Evolutionary conservation across 2,888 invertebrate genomes (phyloP), one percentile per base, ranked within the genome.

Genomic region (Omphaloscelis lunosa): DNA sequence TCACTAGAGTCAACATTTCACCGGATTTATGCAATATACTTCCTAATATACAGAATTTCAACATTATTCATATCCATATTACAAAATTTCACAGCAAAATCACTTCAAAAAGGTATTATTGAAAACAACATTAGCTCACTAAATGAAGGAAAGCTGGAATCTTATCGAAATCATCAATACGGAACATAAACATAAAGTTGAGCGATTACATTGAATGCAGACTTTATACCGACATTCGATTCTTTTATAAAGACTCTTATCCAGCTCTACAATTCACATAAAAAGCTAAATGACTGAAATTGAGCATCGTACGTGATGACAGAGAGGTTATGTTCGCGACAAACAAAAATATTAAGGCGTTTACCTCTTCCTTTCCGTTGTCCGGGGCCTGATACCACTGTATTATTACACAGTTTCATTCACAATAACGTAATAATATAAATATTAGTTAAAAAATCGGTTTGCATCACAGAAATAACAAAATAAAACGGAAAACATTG

Each of bases 401-500:
- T 93, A 93, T 92, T 91, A 92, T 91, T 91, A 90, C 96, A 97
- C 97, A 93, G 93, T 93, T 94, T 93, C 83, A 91, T 93, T 93
- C 95, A 96, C 96, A 93, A 88, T 89, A 91, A 93, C 91, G 93
- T 93, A 93, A 93, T 92, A 89, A 92, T 93, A 92, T 91, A 93
- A 94, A 94, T 94, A 92, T 93, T 95, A 94, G 92, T 95, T 93
- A 95, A 92, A 95, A 96, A 95, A 95, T 94, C 92, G 93, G 96
- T 95, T 97, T 96, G 97, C 95, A 95, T 96, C 95, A 97, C 97
- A 96, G 94, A 96, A 97, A 96, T 95, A 97, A 97, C 96, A 94
- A 95, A 97, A 96, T 96, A 96, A 96, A 97, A 97, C 96, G 93
- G 95, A 97, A 97, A 97, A 97, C 97, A 97, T 96, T 95, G 94